Evolutionary conservation across 2,113 vertebrate genomes (phyloP), one percentile per base, ranked within the genome.

Genomic region (Butorides virescens): DNA sequence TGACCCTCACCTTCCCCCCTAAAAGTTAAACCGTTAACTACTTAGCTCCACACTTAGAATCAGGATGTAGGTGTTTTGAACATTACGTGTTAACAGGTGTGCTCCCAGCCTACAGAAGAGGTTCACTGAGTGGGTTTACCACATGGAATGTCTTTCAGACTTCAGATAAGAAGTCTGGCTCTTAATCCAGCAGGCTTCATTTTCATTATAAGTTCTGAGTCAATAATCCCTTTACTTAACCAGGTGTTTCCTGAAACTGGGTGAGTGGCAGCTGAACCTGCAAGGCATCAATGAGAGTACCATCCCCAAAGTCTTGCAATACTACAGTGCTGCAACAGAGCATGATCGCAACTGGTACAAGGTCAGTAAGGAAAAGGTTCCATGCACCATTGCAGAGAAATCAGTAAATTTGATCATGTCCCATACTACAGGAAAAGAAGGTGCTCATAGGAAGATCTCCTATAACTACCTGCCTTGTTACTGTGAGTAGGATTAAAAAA

Each of bases 321-420:
- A 99, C 97, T 99, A 99, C 98, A 99, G 98, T 27, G 99, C 99
- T 30, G 99, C 99, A 68, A 99, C 99, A 0, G 99, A 99, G 95
- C 99, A 99, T 0, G 99, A 99, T 95, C 99, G 98, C 98, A 99
- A 98, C 98, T 99, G 99, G 99, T 99, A 99, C 98, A 99, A 99
- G 99, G 99, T 99, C 88, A 98, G 97, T 75, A 12, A 15, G 27
- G 32, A 37, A 4, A 13, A 34, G 23, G 8, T 23, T 13, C 58
- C 4, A 16, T 29, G 30, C 8, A 32, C 34, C 30, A 2, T 3
- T 49, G 42, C 52, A 76, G 53, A 39, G 15, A 46, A 9, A 55
- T 29, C 39, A 34, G 36, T 61, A 7, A 37, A 78, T 62, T 4
- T 47, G 34, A 7, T 68, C 13, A 7, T 30, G 73, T 25, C 44